Base-by-base conservation (phyloP, 2,797 vertebrate species). In the Acrossocheilus fasciatus region DNA sequence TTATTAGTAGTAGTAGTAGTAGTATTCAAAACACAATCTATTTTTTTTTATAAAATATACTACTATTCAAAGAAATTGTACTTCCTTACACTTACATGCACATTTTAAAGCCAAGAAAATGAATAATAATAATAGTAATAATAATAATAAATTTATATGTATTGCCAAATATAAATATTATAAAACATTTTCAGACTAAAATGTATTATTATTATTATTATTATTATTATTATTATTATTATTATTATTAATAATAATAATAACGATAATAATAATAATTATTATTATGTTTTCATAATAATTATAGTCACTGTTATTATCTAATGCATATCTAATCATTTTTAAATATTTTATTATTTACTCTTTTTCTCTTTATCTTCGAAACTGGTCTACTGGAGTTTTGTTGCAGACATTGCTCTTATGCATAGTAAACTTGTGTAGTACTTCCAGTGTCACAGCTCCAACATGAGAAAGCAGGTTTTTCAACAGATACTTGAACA, bases 201-300 rank as follows among this genome's bases (percentile, higher is more conserved):
- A 45, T 45, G 10, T 11, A 45, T 11, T 45, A 9, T 43, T 43
- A 43, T 43, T 43, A 39, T 6, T 39, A 39, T 18, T 52, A 26
- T 12, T 62, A 26, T 26, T 26, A n/a, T n/a, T 11, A 23, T 30
- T 1, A 30, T 54, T 30, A 7, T 34, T 66, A 30, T 30, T 2
- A 17, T 34, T 34, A 34, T 9, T 18, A 68, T 1, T 3, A 18
- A 17, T 2, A 45, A 11, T 3, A 45, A 10, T 14, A 5, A 30
- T 9, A 20, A 15, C 15, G 1, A 50, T 52, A 6, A 52, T 15
- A 4, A 50, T 52, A 5, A 15, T 50, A 5, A 4, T 5, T 2
- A 15, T 6, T 17, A 17, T 2, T 1, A 52, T 1, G 0, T 18
- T 12, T 23, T 23, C 0, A 4, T n/a, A 43, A n/a, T 6, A n/a